Percentiles rank a stretch among this genome's conserved stretches.
phyloP scores from a whole-genome alignment of 2,888 invertebrate species.

The Stenotaenia linearis region DNA sequence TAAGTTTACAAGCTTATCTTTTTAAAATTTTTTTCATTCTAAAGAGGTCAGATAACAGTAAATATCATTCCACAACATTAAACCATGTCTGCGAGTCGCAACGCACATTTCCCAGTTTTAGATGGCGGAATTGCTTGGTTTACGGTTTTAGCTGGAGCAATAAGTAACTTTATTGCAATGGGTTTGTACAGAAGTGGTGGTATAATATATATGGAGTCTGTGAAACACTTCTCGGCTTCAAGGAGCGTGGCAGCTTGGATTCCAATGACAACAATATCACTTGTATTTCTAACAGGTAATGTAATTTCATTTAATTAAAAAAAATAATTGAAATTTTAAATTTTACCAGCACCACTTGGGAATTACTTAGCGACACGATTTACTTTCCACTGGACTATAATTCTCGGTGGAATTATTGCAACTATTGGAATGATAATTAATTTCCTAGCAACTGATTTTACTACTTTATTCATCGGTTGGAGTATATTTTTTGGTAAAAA shows the following conservation, averaged over 20 bases:
- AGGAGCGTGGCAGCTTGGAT: neutral
- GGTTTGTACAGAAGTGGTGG: conserved; percentile 3
- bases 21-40: too few species aligned
- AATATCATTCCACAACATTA: too few species aligned
- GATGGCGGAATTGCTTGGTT: conserved; percentile 2
- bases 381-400: neutral
- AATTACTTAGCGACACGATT: neutral
- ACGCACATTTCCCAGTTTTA: neutral
- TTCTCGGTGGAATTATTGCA: neutral
- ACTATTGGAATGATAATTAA: neutral
- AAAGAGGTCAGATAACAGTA: too few species aligned
- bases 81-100: too few species aligned
- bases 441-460: neutral
- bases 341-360: neutral
- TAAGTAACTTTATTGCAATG: neutral
- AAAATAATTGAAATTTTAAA: neutral
- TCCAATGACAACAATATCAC: neutral
- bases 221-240: neutral
- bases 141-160: neutral
- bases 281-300: neutral
- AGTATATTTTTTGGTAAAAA: neutral
- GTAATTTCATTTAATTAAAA: neutral
- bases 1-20: too few species aligned
- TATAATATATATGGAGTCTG: neutral
- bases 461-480: neutral